Percentiles rank a stretch among this genome's conserved stretches.
Conservation (phyloP, 2,797 vertebrate species). For the Girardinus metallicus region DNA sequence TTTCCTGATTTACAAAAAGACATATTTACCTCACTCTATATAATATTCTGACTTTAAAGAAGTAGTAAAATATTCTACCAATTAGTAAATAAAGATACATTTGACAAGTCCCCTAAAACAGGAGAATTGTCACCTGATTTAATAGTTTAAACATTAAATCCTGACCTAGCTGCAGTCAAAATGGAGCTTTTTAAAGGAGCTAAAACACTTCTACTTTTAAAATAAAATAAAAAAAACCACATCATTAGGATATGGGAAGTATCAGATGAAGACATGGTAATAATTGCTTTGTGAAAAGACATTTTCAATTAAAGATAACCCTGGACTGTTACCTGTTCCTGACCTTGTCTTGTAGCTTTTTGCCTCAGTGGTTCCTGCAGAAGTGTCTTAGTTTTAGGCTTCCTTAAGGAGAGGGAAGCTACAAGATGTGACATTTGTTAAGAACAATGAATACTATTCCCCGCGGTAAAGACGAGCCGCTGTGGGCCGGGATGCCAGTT, state of each 20-base stretch:
- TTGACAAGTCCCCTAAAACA: not conserved
- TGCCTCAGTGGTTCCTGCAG: conserved; percentile 23
- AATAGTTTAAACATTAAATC: not conserved
- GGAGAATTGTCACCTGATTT: not conserved
- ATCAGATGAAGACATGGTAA: not conserved
- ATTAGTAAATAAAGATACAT: not conserved
- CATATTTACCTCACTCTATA: not conserved
- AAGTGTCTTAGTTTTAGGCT: conserved; percentile 26
- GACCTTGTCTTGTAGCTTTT: conserved; percentile 18
- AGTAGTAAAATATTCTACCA: not conserved
- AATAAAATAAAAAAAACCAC: not conserved
- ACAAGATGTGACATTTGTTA: conserved; percentile 46
- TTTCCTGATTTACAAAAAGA: not conserved
- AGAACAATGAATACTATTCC: conserved; percentile 40
- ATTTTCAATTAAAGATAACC: conserved; percentile 16
- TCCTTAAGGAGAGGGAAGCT: conserved; percentile 27
- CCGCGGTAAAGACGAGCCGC: conserved; percentile 31
- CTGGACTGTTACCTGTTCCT: not conserved
- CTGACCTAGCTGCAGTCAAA: not conserved
- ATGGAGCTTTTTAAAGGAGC: not conserved
- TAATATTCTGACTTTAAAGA: not conserved
- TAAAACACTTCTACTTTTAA: not conserved
- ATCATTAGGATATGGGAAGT: not conserved
- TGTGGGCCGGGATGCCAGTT: conserved; percentile 36
- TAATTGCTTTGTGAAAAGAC: conserved; percentile 11